phyloP scores from a whole-genome alignment of 2,888 invertebrate species.

The Perithous albicinctus region DNA sequence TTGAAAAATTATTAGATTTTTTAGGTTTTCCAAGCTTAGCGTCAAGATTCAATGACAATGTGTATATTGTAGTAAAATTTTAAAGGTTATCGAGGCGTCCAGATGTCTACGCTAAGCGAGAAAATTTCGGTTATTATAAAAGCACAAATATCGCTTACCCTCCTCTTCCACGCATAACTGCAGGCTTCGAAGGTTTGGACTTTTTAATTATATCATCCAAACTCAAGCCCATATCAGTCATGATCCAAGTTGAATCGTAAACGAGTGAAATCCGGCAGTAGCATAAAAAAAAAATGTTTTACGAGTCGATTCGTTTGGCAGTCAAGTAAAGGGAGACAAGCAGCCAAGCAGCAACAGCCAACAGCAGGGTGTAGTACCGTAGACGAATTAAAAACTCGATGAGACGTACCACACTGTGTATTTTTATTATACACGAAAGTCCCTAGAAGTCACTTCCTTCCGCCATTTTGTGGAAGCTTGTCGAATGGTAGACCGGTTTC shows the following conservation, averaged over 20 bases:
- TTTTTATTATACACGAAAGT: not conserved
- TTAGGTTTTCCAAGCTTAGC: not conserved
- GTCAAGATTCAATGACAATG: not conserved
- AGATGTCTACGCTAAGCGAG: conserved; percentile 21
- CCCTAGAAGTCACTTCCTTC: not conserved
- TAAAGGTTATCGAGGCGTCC: conserved; percentile 37
- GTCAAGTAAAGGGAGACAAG: not conserved
- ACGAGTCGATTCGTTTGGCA: conserved; percentile 27
- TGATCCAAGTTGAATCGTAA: conserved; percentile 46
- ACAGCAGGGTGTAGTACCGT: conserved; percentile 9
- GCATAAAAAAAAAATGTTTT: conserved; percentile 5
- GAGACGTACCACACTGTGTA: not conserved
- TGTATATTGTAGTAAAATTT: not conserved
- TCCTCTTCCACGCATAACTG: conserved; percentile 79
- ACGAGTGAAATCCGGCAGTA: conserved; percentile 6
- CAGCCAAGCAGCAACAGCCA: not conserved
- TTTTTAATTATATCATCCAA: conserved; percentile 85
- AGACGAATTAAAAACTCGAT: not conserved
- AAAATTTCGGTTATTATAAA: not conserved
- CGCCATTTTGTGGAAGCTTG: too few species aligned
- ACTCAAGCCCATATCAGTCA: conserved; percentile 78
- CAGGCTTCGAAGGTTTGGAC: conserved; percentile 74
- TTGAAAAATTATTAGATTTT: not conserved
- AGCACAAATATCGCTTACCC: conserved; percentile 72
- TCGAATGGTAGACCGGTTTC: too few species aligned